Evolutionary conservation across 1,140 invertebrate species (phyloP), one percentile per base, ranked within the genome.

Genomic region (Megathymus violae): DNA sequence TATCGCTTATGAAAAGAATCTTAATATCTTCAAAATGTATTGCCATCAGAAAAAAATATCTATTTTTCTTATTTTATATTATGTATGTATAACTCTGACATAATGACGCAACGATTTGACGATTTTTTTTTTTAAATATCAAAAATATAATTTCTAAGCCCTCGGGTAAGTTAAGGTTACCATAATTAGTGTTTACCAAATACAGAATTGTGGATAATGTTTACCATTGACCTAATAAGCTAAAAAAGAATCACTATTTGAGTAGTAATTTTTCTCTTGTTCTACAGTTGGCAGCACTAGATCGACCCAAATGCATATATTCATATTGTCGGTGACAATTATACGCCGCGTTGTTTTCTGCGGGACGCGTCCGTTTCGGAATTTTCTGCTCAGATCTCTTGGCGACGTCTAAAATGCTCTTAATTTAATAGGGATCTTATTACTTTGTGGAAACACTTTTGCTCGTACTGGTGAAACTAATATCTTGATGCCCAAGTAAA

Each of bases 311-410:
- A 69, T 79, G 74, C 78, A 84, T 84, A 80, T 78, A 77, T 82
- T 80, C 74, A 76, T 76, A 79, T 69, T 71, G 71, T 72, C 64
- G 61, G 15, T 63, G 72, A 74, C 75, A 76, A 84, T 84, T 84
- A 81, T 78, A 78, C 69, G 69, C 63, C 64, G 65, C 67, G 64
- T 77, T 79, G 79, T 80, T 76, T 78, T 75, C 69, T 67, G 47
- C 62, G 65, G 59, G 63, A 68, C 66, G 59, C 67, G 69, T 79
- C 69, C 64, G 69, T 62, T 71, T 58, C 62, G 60, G 48, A 69
- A 71, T 68, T 71, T 74, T 68, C 48, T 15, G 52, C 61, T 67
- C 52, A 72, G 64, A 65, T 67, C 54, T 71, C 67, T 65, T 50
- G 64, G 50, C 13, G 50, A 25, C 17, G 56, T 59, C 50, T 74